phyloP scores from a whole-genome alignment of 1,140 invertebrate species.

The Dreissena polymorpha region DNA sequence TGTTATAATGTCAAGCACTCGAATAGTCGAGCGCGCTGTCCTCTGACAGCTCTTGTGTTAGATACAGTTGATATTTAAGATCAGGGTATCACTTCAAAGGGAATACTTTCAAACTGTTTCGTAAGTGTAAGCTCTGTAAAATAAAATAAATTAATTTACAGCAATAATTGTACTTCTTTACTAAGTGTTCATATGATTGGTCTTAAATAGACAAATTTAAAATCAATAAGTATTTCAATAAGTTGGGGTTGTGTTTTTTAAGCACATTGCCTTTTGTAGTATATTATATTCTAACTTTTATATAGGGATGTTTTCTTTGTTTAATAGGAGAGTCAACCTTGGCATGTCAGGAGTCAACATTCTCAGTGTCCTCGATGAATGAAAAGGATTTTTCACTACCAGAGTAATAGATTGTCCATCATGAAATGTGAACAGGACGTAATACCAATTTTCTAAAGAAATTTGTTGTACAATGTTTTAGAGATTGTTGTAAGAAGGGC shows the following conservation, averaged over 20 bases:
- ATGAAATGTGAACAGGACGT: too few species aligned
- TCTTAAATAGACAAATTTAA: background rate
- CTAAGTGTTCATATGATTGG: background rate
- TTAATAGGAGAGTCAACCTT: slow-evolving; percentile 86
- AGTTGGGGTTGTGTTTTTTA: background rate
- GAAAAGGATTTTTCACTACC: background rate
- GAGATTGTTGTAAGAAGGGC: too few species aligned
- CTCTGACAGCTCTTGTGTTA: too few species aligned
- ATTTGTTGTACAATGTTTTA: too few species aligned
- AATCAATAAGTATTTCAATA: background rate
- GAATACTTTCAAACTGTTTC: too few species aligned
- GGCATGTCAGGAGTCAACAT: slow-evolving; percentile 90
- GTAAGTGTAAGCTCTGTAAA: background rate
- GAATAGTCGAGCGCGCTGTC: too few species aligned
- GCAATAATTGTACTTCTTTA: background rate
- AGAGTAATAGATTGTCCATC: background rate
- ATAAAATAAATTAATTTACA: background rate
- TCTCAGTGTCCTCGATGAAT: slow-evolving; percentile 72
- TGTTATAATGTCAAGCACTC: too few species aligned
- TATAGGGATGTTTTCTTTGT: slow-evolving; percentile 49
- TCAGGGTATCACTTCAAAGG: too few species aligned
- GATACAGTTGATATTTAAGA: too few species aligned
- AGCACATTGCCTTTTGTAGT: background rate
- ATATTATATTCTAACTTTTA: slow-evolving; percentile 12
- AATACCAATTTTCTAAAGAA: too few species aligned